Base-by-base conservation (phyloP, 2,113 vertebrate genomes). In the Nerophis ophidion region DNA sequence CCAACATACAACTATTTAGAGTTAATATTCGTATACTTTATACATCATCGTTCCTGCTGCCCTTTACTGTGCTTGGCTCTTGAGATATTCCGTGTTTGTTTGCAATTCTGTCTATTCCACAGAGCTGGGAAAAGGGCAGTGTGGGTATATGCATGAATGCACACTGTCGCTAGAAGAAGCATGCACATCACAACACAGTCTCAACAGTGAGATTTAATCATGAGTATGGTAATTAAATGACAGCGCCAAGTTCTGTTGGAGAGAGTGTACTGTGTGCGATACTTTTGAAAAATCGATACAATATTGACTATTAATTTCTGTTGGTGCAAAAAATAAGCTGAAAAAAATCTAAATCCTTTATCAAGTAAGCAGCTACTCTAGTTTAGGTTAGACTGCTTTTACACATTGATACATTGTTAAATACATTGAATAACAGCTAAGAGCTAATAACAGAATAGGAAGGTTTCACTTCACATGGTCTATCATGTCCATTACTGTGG, bases 341-440 rank as follows among this genome's bases (percentile, higher is more conserved):
- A 65, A 79, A 66, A 33, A 58, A 68, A 52, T 55, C 45, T 19
- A 58, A 44, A 65, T 44, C 57, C 0, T 44, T 36, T 61, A 48
- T 59, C 14, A 76, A 63, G 52, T 57, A 5, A 57, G 26, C 9
- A 40, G 17, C 33, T 42, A 60, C 34, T 19, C 49, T 35, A 33
- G 26, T 54, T 38, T n/a, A 40, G 17, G 55, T 68, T 65, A 9
- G 35, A 61, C 42, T 45, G 8, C 8, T 60, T 61, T 50, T 14
- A 61, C 70, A 84, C 79, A 85, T 69, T 71, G 70, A 66, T 51
- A 50, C 47, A 54, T 78, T 86, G 77, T 82, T 14, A 44, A 40
- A 57, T 52, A 59, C 49, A 61, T 68, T 58, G 57, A 75, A 82
- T 79, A 77, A 53, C 59, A 64, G 55, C 56, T 26, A 26, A 26